Evolutionary conservation across 2,797 vertebrate genomes (phyloP), one percentile per base, ranked within the genome.

Genomic region (Choloepus didactylus): DNA sequence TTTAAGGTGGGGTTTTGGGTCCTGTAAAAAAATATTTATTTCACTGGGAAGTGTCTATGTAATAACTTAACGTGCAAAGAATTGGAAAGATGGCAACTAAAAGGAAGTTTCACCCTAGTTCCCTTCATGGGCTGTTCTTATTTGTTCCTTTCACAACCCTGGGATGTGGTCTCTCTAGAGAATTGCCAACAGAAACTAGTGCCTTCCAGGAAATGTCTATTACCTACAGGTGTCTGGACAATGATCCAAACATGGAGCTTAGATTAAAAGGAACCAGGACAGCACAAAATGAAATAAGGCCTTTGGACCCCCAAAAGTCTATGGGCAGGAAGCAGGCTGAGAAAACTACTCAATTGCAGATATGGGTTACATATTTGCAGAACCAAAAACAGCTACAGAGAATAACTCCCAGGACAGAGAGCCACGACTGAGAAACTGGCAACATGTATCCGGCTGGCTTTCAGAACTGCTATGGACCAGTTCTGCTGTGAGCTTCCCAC

Each of bases 51-150:
- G 4, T 4, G 4, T 56, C 59, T 46, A 69, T 66, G 49, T 29
- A 25, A 0, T 16, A 41, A 80, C 49, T 29, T 54, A 2, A 54
- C 35, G 21, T 5, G 27, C 60, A 51, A 62, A 84, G 31, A 56
- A 35, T 11, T 12, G 1, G 49, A 83, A 35, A 41, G 62, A 23
- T 0, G 29, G 6, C 4, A 12, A 15, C 9, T 15, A 9, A 29
- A n/a, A 29, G 38, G 38, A 11, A 23, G 9, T 0, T 21, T 56
- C 54, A 0, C 15, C 23, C 27, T 9, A 11, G 5, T 44, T 9
- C 23, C 31, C 56, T 35, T 10, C 25, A 0, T 1, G 10, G 0
- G 38, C 25, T 0, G 27, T 35, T 29, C 70, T 89, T 12, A 31
- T 2, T 14, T 10, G 75, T 35, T 46, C 35, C 82, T 85, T 81